Percentiles rank a stretch among this genome's conserved stretches.
Evolutionary conservation across 2,113 vertebrate genomes (phyloP).

Genomic region (Acinonyx jubatus): DNA sequence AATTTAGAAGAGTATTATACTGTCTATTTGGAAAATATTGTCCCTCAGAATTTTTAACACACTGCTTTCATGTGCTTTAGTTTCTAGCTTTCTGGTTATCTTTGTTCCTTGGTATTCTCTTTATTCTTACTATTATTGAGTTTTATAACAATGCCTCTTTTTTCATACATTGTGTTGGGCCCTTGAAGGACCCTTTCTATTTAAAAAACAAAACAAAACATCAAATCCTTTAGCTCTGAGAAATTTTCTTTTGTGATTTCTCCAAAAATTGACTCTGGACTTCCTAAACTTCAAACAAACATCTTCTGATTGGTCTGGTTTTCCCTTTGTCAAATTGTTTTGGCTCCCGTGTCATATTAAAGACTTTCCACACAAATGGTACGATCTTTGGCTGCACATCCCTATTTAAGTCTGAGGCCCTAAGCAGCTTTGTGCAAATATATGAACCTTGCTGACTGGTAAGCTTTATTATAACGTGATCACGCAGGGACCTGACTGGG

Average conservation of each 20-base stretch:
- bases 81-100: neutral
- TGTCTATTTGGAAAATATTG: neutral
- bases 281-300: neutral
- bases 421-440: rapidly evolving
- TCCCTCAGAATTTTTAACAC: neutral
- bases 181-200: neutral
- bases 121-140: neutral
- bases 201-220: neutral
- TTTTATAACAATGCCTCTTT: neutral
- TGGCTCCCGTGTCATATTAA: neutral
- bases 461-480: neutral
- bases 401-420: neutral
- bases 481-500: neutral
- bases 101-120: neutral
- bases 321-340: neutral
- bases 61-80: neutral
- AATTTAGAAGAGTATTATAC: neutral
- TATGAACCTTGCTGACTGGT: neutral
- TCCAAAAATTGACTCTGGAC: neutral
- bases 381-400: neutral
- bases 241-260: neutral
- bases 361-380: neutral
- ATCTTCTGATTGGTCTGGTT: neutral
- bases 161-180: neutral
- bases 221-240: neutral